Percentiles rank a stretch among this genome's conserved stretches.
phyloP scores from a whole-genome alignment of 2,888 invertebrate genomes.

The Cephus rjabovi region DNA sequence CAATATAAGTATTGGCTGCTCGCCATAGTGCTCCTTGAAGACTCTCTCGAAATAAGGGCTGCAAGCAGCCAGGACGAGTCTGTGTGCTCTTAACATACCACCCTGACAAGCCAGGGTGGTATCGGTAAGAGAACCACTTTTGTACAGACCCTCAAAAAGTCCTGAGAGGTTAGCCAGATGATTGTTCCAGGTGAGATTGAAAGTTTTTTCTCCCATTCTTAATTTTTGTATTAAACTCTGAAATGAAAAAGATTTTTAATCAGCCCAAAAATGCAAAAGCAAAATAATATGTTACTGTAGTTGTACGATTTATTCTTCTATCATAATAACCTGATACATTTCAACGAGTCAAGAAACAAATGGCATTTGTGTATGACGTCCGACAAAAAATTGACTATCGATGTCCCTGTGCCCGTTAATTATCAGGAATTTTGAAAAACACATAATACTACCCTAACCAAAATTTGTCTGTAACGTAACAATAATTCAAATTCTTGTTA shows the following conservation, averaged over 20 bases:
- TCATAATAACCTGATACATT: neutral
- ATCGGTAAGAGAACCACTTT: slow-evolving; percentile 77
- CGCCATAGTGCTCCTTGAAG: slow-evolving; percentile 80
- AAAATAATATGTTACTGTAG: neutral
- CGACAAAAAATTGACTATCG: neutral
- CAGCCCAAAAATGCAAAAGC: neutral
- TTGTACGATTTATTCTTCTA: no score
- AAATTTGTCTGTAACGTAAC: neutral
- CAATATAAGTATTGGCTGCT: slow-evolving; percentile 79
- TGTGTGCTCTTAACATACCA: slow-evolving; percentile 78
- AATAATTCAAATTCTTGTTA: neutral
- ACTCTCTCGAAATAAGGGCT: slow-evolving; percentile 83
- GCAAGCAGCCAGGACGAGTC: slow-evolving; percentile 80
- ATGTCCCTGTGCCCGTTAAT: neutral
- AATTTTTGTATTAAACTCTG: neutral
- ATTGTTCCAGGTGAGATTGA: slow-evolving; percentile 80
- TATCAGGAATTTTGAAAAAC: neutral
- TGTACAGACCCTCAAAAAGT: slow-evolving; percentile 77
- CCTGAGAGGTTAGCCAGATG: slow-evolving; percentile 79
- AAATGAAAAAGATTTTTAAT: neutral
- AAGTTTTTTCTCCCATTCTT: slow-evolving; percentile 73
- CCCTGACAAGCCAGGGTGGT: slow-evolving; percentile 79
- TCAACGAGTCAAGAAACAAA: neutral
- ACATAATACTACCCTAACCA: neutral
- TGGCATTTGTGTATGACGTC: neutral